Evolutionary conservation across 1,140 invertebrate species (phyloP), one percentile per base, ranked within the genome.

Genomic region (Pectinophora gossypiella): DNA sequence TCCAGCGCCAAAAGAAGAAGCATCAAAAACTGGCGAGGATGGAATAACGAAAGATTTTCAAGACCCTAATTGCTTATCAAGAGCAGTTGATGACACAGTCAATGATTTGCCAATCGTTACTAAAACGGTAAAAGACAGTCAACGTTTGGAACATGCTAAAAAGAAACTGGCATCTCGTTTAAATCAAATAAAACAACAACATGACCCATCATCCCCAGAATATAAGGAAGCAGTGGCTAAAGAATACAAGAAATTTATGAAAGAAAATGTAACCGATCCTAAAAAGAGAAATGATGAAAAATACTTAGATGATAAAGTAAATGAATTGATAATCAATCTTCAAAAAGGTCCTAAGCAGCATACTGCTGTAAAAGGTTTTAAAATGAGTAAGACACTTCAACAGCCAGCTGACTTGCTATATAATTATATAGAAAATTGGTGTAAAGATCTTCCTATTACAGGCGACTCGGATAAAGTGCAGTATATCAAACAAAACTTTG

Each of bases 401-500:
- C 9, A 32, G 27, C 27, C 27, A 12, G 27, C 27, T n/a, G 27
- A 32, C 6, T 12, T 7, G 1, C n/a, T 32, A n/a, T 32, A 32
- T n/a, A n/a, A 32, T 32, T 32, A 32, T 32, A 32, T 32, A 2
- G 27, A 32, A 9, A n/a, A 32, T 32, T 32, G 27, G 27, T 9
- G 2, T 3, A 1, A 32, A 7, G n/a, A 7, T 2, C 27, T 32
- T 7, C 27, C 27, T 5, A n/a, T 32, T 9, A 9, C 9, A n/a
- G 27, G 22, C 9, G 7, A 32, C 27, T n/a, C 2, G 7, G 27
- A 32, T 12, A 32, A 32, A 9, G 6, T 32, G 1, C 9, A 32
- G 9, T n/a, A 12, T n/a, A 32, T 32, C 2, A 32, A 32, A 32
- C 27, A 32, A 32, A 32, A 32, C 27, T 40, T 72, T 12, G 56